Evolutionary conservation across 1,140 invertebrate genomes (phyloP).

Genomic region (Pygmarrhopalites habei): DNA sequence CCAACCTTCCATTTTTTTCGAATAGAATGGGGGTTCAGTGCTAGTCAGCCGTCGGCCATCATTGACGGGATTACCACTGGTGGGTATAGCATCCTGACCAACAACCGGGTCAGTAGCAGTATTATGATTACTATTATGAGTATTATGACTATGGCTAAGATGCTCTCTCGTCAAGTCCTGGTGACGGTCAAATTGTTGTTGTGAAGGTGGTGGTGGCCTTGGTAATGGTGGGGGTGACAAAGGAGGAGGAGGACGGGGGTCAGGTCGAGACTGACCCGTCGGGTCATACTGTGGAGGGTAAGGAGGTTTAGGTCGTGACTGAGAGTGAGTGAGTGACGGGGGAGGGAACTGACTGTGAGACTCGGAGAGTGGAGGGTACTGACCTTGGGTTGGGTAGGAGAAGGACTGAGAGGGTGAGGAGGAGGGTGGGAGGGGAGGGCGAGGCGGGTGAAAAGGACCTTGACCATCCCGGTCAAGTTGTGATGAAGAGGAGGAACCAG

Average conservation of each 20-base stretch:
- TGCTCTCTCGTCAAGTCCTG: neutral
- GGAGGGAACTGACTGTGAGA: no score
- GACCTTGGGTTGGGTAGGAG: no score
- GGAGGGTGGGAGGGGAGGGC: no score
- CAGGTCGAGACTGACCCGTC: neutral
- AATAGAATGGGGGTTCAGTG: slow-evolving; percentile 28
- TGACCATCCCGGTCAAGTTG: no score
- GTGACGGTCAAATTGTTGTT: slow-evolving; percentile 2
- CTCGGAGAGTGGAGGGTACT: no score
- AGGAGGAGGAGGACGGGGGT: slow-evolving; percentile 1
- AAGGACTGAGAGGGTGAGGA: no score
- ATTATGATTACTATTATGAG: neutral
- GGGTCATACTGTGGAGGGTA: neutral
- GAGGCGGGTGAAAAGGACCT: no score
- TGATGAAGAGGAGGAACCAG: no score
- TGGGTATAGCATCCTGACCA: no score
- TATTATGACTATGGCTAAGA: neutral
- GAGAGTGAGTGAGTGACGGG: neutral
- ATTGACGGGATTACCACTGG: slow-evolving; percentile 7
- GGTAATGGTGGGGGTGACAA: neutral
- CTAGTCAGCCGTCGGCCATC: slow-evolving; percentile 5
- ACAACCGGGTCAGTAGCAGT: no score
- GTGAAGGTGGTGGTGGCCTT: neutral
- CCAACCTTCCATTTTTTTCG: slow-evolving; percentile 33
- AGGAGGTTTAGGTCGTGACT: neutral